Evolutionary conservation across 2,888 invertebrate genomes (phyloP).

Genomic region (Perizoma flavofasciatum): DNA sequence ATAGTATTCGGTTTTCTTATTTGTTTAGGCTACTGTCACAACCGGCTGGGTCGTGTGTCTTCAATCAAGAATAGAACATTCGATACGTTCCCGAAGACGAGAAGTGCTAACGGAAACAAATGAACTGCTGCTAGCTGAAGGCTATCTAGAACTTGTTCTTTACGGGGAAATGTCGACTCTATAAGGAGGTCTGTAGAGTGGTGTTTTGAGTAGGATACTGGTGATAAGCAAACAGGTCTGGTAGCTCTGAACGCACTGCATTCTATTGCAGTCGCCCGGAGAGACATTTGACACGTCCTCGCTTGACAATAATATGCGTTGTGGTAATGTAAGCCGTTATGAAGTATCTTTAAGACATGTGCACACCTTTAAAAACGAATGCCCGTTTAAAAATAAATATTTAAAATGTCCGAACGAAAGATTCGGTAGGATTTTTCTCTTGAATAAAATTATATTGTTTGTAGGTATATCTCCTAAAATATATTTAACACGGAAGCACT

Average conservation of each 20-base stretch:
- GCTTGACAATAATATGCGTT: constrained; percentile 66
- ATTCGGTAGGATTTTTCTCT: not conserved
- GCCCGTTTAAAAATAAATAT: not conserved
- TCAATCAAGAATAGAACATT: constrained; percentile 69
- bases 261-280: constrained; percentile 73
- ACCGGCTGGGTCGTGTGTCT: constrained; percentile 63
- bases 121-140: constrained; percentile 73
- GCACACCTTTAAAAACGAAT: constrained; percentile 6
- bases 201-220: constrained; percentile 49
- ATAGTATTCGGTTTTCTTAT: constrained; percentile 46
- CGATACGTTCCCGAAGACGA: constrained; percentile 72
- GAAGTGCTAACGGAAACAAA: constrained; percentile 79
- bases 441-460: too few relatives aligned
- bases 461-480: too few relatives aligned
- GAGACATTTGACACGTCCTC: constrained; percentile 79
- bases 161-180: constrained; percentile 44
- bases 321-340: constrained; percentile 48
- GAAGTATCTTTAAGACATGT: constrained; percentile 6
- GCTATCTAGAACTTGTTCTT: constrained; percentile 55
- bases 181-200: constrained; percentile 41
- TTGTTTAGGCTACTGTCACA: constrained; percentile 55
- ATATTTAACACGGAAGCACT: too few relatives aligned
- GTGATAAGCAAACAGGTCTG: constrained; percentile 70
- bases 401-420: not conserved
- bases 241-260: constrained; percentile 73